phyloP scores from a whole-genome alignment of 2,113 vertebrate species.

The Platycercus adscitus region DNA sequence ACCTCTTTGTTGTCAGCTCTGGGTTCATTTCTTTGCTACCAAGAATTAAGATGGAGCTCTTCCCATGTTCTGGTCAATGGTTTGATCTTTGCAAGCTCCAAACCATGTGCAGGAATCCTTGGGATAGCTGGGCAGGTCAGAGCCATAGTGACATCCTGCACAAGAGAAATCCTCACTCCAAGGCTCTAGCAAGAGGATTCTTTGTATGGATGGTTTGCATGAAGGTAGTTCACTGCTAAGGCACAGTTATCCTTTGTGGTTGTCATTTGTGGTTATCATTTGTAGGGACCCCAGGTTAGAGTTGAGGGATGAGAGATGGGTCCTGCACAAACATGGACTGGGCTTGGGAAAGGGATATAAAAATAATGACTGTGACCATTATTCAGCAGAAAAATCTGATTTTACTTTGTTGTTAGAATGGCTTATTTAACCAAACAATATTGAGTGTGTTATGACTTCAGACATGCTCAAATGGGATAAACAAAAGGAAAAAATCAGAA shows the following conservation, averaged over 20 bases:
- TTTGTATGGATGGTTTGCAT: not conserved
- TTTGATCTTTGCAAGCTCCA: not conserved
- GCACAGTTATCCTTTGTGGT: not conserved
- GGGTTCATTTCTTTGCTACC: not conserved
- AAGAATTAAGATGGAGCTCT: not conserved
- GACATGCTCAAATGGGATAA: slow-evolving; percentile 41
- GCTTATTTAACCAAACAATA: slow-evolving; percentile 37
- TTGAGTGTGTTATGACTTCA: not conserved
- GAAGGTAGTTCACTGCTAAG: not conserved
- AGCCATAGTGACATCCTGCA: not conserved
- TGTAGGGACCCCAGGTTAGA: not conserved
- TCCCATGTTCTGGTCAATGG: not conserved
- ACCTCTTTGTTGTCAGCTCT: not conserved
- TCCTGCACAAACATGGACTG: not conserved
- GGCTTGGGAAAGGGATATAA: not conserved
- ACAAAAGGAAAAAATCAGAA: not conserved
- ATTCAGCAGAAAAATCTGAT: not conserved
- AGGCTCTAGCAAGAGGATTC: not conserved
- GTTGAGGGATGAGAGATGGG: accelerated
- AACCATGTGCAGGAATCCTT: not conserved
- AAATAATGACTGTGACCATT: not conserved
- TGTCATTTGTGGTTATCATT: not conserved
- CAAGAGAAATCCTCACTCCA: not conserved
- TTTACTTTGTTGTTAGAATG: slow-evolving; percentile 32
- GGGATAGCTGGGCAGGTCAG: not conserved